Base-by-base conservation (phyloP, 2,888 invertebrate species). In the Drosophila birchii region DNA sequence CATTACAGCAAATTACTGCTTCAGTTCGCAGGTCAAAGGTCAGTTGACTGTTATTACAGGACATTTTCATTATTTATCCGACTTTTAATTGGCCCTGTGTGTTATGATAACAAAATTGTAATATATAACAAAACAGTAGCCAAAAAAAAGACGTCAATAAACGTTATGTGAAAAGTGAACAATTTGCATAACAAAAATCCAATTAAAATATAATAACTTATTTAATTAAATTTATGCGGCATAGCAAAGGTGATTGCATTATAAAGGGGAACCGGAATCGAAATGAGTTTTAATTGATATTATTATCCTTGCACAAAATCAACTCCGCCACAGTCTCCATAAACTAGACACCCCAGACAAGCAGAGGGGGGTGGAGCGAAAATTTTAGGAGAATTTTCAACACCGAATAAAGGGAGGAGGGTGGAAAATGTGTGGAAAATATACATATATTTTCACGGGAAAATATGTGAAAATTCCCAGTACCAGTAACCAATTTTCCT, bases 181-280 rank as follows among this genome's bases (percentile, higher is more conserved):
- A 56, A 67, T 76, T 76, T 72, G 49, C 70, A 70, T 57, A 57
- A 62, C 78, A 85, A 79, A 79, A 74, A 80, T 80, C 80, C 82
- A 87, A 87, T 84, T 85, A 82, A 81, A 85, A 61, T 71, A 71
- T 82, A 85, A 87, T 84, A 87, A 82, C 69, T 80, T 82, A 77
- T 85, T 80, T 84, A 85, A 84, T 87, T 85, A 87, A 85, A 79
- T 80, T 85, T 73, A 75, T 85, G 75, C 63, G 44, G 51, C 38
- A 57, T n/a, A 67, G 47, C 54, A 68, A 61, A 75, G 53, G 26
- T 54, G 60, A 60, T 45, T 66, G 44, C 18, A 32, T 18, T 53
- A 53, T 53, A 53, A 58, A 58, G 18, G 63, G 29, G 16, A 39
- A 38, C 64, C 45, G 20, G 44, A 14, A 69, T 39, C 55, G 45